Base-by-base conservation (phyloP, 2,113 vertebrate species). In the Oreochromis niloticus region DNA sequence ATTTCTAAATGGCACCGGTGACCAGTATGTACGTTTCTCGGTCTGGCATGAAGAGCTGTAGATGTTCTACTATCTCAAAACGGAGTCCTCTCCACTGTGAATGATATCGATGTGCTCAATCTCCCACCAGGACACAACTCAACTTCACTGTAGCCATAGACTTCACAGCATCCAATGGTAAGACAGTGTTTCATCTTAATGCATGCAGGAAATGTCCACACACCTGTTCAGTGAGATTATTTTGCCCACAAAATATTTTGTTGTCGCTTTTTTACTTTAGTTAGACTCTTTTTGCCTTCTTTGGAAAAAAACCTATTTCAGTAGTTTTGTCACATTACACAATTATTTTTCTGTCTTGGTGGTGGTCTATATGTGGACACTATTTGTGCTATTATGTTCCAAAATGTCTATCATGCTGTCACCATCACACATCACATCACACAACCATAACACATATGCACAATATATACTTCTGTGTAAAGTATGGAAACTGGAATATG, bases 111-210 rank as follows among this genome's bases (percentile, higher is more conserved):
- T 84, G 34, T 79, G 36, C 27, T 91, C 30, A 2, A 50, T 93
- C 55, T 93, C 87, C 54, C 83, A 36, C 56, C 94, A 98, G 98
- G 96, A 98, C 98, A 0, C 98, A 98, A 94, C 95, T 98, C 93
- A 98, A 98, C 96, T 98, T 98, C 96, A 98, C 98, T 1, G 98
- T 98, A 24, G 98, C 98, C 91, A 98, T 98, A 36, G 98, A 98
- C 96, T 98, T 98, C 95, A 98, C 98, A 73, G 98, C 98, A 84
- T 98, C 98, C 85, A 98, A 98, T 2, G 98, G 98, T 98, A 95
- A 97, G 97, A 92, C 17, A 4, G 22, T 32, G 34, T 85, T 80
- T 11, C 55, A 3, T 83, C n/a, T 36, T 32, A 54, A 36, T 87
- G 82, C 82, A 86, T 85, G 61, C 59, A 71, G 13, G 43, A 79